Conservation (phyloP, 2,888 invertebrate species). For the Synergus umbraculus region DNA sequence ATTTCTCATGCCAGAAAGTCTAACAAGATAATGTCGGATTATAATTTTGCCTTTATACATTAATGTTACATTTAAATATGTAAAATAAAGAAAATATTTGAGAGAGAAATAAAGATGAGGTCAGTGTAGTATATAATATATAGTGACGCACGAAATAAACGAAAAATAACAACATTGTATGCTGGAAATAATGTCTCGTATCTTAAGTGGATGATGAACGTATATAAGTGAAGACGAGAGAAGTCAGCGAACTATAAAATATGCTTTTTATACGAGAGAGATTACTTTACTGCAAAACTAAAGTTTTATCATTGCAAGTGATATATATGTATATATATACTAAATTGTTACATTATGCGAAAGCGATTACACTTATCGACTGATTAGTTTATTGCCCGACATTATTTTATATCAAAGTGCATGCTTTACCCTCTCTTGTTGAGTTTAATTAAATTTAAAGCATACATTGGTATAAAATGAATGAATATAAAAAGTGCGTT, state of each 20-base stretch:
- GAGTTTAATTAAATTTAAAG: no score
- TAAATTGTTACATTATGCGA: constrained; percentile 31
- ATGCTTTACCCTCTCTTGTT: no score
- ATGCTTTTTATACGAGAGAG: constrained; percentile 26
- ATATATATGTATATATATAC: not conserved
- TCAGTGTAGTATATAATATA: not conserved
- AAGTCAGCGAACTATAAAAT: constrained; percentile 36
- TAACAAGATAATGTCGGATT: not conserved
- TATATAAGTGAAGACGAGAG: not conserved
- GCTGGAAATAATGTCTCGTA: not conserved
- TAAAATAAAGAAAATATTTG: not conserved
- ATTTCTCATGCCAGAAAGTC: not conserved
- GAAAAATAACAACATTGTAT: constrained; percentile 5
- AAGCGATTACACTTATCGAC: constrained; percentile 2
- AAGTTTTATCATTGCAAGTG: constrained; percentile 21
- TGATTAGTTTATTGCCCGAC: not conserved
- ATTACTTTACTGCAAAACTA: constrained; percentile 18
- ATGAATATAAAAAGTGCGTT: no score
- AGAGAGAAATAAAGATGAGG: not conserved
- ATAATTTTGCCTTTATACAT: no score
- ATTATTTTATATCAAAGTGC: not conserved
- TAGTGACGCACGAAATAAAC: not conserved
- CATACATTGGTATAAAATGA: no score
- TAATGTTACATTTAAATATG: not conserved
- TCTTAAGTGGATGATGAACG: not conserved